Base-by-base conservation (phyloP, 2,888 invertebrate genomes). In the Synergus laeviventris region DNA sequence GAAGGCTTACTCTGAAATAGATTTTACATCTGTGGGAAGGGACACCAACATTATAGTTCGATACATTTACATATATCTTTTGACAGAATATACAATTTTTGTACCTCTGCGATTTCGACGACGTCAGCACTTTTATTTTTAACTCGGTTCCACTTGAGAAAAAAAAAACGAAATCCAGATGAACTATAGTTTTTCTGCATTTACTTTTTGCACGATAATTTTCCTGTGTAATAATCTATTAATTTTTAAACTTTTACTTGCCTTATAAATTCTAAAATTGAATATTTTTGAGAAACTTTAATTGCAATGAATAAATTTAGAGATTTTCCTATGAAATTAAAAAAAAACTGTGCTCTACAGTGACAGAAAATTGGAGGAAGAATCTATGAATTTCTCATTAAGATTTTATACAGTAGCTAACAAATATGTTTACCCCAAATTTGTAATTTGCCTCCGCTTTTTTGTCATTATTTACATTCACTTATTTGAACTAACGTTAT, bases 111-210 rank as follows among this genome's bases (percentile, higher is more conserved):
- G 14, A 70, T 70, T 36, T 70, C 70, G 11, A 70, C 70, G 45
- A 70, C 70, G 45, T 70, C 70, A 45, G 24, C 49, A 31, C 1
- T 45, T 70, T 70, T 70, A 70, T 70, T 70, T 70, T 49, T 70
- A 49, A 70, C 70, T 49, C 49, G 31, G 36, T 49, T 49, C 70
- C 70, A 49, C n/a, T 70, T 70, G 49, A 49, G 31, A 45, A 45
- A 70, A 11, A 7, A 70, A n/a, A 31, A 49, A n/a, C 49, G 31
- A 70, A 70, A 31, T 49, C 8, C 49, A n/a, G 8, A n/a, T 18
- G 49, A 49, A 49, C 8, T 49, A 49, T 14, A 16, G 16, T 49
- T 49, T 49, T 49, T 49, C 2, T 49, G 2, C 9, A 49, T 49
- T 49, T n/a, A 49, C 0, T 49, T 49, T 49, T 49, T 49, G 0